phyloP scores from a whole-genome alignment of 1,140 invertebrate genomes.

The Orchestia grillus region DNA sequence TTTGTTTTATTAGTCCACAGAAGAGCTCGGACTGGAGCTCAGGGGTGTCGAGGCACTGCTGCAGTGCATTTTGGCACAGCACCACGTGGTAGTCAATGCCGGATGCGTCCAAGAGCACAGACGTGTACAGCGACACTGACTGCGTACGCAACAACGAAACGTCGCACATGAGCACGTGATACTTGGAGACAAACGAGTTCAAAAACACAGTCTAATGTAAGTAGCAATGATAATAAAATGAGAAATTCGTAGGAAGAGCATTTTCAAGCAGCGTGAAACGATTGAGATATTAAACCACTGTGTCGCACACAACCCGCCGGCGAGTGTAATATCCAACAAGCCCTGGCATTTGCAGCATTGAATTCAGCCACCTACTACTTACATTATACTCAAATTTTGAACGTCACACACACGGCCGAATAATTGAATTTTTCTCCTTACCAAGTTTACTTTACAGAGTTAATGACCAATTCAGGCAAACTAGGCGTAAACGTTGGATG shows the following conservation, averaged over 20 bases:
- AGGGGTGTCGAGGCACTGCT: conserved; percentile 88
- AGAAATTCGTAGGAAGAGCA: not conserved
- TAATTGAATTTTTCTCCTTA: no score
- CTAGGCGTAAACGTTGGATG: no score
- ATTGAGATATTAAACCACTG: not conserved
- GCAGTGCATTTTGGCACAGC: conserved; percentile 92
- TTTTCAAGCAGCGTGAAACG: not conserved
- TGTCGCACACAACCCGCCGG: not conserved
- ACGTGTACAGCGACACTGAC: conserved; percentile 95
- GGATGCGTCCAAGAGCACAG: conserved; percentile 91
- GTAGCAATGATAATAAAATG: conserved; percentile 82
- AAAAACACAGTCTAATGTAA: conserved; percentile 77
- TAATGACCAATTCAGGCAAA: no score
- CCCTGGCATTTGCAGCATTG: not conserved
- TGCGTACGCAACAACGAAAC: conserved; percentile 71
- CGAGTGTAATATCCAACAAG: not conserved
- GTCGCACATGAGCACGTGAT: conserved; percentile 46
- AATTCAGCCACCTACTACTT: not conserved
- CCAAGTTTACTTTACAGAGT: no score
- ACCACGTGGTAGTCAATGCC: conserved; percentile 97
- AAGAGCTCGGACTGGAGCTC: conserved; percentile 94
- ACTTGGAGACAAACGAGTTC: conserved; percentile 17
- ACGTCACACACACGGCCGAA: no score
- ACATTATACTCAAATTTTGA: no score
- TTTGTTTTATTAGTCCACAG: conserved; percentile 92